These are phyloP conservation scores for Illadopsis cleaveri DNA, from an alignment of 2,113 vertebrate species.

Conservation along the genomic window DNA sequence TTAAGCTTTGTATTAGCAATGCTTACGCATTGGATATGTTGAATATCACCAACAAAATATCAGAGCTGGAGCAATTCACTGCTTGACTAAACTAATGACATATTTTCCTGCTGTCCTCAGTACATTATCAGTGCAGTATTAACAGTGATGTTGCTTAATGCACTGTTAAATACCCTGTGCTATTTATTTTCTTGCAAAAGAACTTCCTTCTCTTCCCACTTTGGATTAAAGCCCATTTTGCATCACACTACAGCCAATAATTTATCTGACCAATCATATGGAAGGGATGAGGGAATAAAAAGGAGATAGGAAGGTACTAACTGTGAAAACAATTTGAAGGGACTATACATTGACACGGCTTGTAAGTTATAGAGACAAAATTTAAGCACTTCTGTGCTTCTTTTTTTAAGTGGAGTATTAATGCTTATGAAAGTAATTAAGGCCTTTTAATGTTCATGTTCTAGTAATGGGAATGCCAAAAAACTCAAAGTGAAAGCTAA, in stretches of 20 bases:
- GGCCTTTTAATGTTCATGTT: background rate
- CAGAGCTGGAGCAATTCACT: background rate
- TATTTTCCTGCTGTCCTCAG: background rate
- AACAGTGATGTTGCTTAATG: background rate
- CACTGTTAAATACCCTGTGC: background rate
- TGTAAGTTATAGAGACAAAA: background rate
- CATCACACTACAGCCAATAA: background rate
- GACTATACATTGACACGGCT: background rate
- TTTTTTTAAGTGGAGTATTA: background rate
- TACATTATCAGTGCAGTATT: background rate
- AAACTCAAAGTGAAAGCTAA: background rate
- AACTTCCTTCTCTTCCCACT: background rate
- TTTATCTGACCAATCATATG: background rate
- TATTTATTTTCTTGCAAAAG: slow-evolving; percentile 26
- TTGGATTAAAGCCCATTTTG: background rate
- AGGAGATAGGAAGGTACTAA: background rate
- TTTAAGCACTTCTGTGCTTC: background rate
- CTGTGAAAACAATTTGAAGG: background rate
- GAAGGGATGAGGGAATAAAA: background rate
- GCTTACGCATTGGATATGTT: background rate
- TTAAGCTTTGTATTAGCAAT: background rate
- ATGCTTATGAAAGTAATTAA: background rate
- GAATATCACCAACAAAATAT: background rate
- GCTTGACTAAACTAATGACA: background rate
- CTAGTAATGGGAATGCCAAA: background rate